Percentiles rank a stretch among this genome's conserved stretches.
These are phyloP conservation scores for Aurelia coerulea DNA, from an alignment of 30 jellyfish, hydroid and myxozoan genomes.

Conservation along the genomic window DNA sequence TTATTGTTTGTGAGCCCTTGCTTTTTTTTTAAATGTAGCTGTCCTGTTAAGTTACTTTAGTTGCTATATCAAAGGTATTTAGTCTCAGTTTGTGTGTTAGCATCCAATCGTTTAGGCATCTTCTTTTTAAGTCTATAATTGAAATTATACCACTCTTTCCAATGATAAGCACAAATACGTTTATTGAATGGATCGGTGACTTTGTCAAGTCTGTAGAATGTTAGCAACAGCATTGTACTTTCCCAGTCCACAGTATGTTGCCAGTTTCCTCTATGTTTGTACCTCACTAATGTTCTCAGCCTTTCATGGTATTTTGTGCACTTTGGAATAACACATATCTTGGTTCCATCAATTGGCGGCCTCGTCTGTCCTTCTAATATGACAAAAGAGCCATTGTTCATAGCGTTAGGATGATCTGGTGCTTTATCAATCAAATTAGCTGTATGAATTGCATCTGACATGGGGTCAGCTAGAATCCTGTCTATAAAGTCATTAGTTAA, in stretches of 20 bases:
- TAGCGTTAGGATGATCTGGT: not conserved
- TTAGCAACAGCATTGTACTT: slow-evolving; percentile 20
- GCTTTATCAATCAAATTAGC: not conserved
- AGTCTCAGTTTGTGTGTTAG: not conserved
- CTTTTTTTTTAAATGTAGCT: too few relatives aligned
- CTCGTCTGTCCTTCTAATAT: not conserved
- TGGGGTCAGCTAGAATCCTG: not conserved
- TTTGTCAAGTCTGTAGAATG: slow-evolving; percentile 1
- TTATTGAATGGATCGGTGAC: not conserved
- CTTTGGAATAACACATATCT: slow-evolving; percentile 12
- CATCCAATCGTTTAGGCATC: slow-evolving; percentile 2
- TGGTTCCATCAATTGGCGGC: not conserved
- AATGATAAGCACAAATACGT: slow-evolving; percentile 5
- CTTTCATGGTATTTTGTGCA: not conserved
- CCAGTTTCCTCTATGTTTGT: not conserved
- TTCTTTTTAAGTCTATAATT: not conserved
- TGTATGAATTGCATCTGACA: not conserved
- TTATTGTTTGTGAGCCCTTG: too few relatives aligned
- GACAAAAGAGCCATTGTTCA: not conserved
- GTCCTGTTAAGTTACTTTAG: too few relatives aligned
- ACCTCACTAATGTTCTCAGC: slow-evolving; percentile 10
- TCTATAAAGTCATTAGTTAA: not conserved
- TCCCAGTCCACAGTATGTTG: slow-evolving; percentile 25
- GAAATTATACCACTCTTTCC: slow-evolving; percentile 24
- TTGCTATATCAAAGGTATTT: not conserved